phyloP scores from a whole-genome alignment of 1,140 invertebrate genomes.

The Forficula auricularia region DNA sequence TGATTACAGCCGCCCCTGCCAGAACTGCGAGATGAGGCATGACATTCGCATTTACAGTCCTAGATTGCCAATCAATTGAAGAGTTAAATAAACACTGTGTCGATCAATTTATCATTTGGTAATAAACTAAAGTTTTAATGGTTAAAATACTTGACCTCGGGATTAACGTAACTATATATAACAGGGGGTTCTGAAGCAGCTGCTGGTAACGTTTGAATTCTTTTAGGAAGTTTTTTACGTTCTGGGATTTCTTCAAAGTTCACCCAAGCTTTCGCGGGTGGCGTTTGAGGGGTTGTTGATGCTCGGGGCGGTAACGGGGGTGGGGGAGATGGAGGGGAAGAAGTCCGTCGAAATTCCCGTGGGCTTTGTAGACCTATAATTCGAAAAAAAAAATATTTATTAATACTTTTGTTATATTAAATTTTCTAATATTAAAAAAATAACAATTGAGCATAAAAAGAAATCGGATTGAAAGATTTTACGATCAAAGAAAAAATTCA shows the following conservation, averaged over 20 bases:
- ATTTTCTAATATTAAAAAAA: no score
- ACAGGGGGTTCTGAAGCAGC: conserved; percentile 15
- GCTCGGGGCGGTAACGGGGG: conserved; percentile 12
- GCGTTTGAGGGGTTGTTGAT: conserved; percentile 5
- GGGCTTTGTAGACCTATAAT: conserved; percentile 25
- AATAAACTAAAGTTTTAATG: no score
- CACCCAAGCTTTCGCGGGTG: conserved; percentile 37
- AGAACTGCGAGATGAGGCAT: conserved; percentile 23
- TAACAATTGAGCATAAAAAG: no score
- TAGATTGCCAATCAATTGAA: no score
- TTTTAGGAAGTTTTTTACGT: conserved; percentile 52
- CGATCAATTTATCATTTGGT: no score
- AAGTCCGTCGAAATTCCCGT: conserved; percentile 18
- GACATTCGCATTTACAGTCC: conserved; percentile 66
- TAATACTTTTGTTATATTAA: no score
- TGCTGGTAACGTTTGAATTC: conserved; percentile 57
- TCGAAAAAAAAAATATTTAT: no score
- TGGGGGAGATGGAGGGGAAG: conserved; percentile 6
- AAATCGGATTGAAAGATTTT: no score
- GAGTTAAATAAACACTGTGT: no score
- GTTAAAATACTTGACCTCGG: conserved; percentile 30
- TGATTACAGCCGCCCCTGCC: no score
- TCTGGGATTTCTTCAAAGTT: conserved; percentile 73
- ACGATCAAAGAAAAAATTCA: no score
- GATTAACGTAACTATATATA: conserved; percentile 56